Evolutionary conservation across 37 sponge, comb jelly and placozoan genomes (phyloP).

Genomic region (Axinella damicornis): DNA sequence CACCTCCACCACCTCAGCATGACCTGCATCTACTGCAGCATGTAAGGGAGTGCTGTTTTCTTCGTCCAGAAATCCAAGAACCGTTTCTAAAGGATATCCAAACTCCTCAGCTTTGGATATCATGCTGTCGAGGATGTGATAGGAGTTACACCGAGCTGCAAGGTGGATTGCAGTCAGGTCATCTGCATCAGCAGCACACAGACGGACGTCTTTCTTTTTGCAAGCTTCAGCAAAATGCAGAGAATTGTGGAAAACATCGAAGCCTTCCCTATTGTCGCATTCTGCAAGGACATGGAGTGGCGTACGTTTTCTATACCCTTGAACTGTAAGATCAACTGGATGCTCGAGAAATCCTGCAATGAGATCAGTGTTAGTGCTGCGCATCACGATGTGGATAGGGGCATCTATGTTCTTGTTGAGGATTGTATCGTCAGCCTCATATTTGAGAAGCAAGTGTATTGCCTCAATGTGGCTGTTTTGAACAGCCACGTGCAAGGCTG

Average conservation of each 20-base stretch:
- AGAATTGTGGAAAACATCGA: conserved; percentile 38
- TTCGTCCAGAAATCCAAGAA: conserved; percentile 71
- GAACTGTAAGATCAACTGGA: conserved; percentile 25
- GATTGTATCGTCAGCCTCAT: conserved; percentile 53
- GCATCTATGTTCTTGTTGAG: conserved; percentile 54
- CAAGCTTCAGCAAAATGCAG: not conserved
- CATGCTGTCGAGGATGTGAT: conserved; percentile 56
- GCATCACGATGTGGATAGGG: conserved; percentile 71
- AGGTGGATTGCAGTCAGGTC: conserved; percentile 74
- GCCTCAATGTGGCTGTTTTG: conserved; percentile 31
- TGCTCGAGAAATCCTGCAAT: conserved; percentile 45
- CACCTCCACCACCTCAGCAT: conserved; percentile 75
- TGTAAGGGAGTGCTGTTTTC: conserved; percentile 92
- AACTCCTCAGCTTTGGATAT: conserved; percentile 37
- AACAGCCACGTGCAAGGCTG: conserved; percentile 87
- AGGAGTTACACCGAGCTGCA: conserved; percentile 74
- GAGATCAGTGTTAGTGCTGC: conserved; percentile 38
- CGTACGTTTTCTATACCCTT: conserved; percentile 62
- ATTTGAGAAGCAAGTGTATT: conserved; percentile 55
- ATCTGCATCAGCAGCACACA: conserved; percentile 80
- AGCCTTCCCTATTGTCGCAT: conserved; percentile 54
- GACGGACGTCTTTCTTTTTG: conserved; percentile 29
- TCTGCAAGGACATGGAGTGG: conserved; percentile 80
- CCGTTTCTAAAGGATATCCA: conserved; percentile 63
- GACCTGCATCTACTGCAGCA: conserved; percentile 84